Base-by-base conservation (phyloP, 2,113 vertebrate species). In the Falco punctatus region DNA sequence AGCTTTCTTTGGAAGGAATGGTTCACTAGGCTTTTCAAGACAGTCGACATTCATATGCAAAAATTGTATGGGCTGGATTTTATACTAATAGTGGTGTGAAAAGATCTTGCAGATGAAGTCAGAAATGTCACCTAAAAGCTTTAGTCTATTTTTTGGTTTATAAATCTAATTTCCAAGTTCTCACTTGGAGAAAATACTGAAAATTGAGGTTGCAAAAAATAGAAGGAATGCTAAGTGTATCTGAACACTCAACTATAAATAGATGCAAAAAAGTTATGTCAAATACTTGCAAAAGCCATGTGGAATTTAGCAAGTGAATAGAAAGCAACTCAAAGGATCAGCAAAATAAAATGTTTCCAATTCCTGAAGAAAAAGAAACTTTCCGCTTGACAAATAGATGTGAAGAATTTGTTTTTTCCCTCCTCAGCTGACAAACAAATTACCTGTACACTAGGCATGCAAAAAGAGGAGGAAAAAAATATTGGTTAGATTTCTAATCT, bases 171-270 rank as follows among this genome's bases (percentile, higher is more conserved):
- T 83, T 78, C 16, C 16, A 46, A 86, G 32, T 40, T 96, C 42
- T 58, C 71, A 94, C 38, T 86, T 88, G 83, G 88, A 97, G 77
- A 93, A 96, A 95, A 77, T 81, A 91, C 26, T 95, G 82, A 97
- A 92, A 94, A 95, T 59, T 67, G 64, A 87, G 4, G 10, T 77
- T 95, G 42, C 35, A 75, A 91, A 81, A 84, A 17, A 52, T 9
- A 96, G 42, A 88, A 14, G 13, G 51, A 74, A 69, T 83, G 51
- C 70, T 95, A 91, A 85, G 85, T 52, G 19, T 80, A 90, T 93
- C 57, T 85, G 95, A 97, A 90, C 19, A 82, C 10, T 75, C 87
- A 88, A 95, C 40, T 33, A 22, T 54, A 94, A 67, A 78, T 33
- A 94, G 59, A 72, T 90, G 59, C 38, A 88, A 95, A 87, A 87